Conservation (phyloP, 2,797 vertebrate genomes). For the Tenualosa thibaudeaui region DNA sequence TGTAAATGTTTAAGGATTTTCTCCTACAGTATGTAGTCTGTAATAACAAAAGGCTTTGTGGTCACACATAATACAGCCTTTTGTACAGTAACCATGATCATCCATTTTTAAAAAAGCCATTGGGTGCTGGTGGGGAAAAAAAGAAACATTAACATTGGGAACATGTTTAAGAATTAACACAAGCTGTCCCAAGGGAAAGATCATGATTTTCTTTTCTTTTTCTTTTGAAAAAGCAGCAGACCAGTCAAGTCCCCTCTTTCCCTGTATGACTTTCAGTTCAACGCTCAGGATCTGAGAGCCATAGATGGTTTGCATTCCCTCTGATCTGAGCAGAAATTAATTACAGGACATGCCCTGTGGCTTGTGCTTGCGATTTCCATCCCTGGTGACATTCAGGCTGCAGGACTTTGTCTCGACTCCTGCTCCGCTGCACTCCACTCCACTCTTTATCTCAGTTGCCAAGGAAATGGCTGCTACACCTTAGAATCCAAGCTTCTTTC, state of each 20-base stretch:
- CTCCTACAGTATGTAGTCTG: not conserved
- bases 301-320: not conserved
- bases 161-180: not conserved
- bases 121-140: slow-evolving; percentile 34
- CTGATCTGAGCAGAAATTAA: not conserved
- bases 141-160: slow-evolving; percentile 36
- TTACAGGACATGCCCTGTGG: not conserved
- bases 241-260: not conserved
- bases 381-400: not conserved
- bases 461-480: not conserved
- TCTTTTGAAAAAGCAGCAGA: not conserved
- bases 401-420: not conserved
- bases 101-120: not conserved
- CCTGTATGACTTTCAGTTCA: not conserved
- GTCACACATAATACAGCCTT: not conserved
- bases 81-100: slow-evolving; percentile 5
- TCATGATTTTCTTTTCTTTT: slow-evolving; percentile 40
- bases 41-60: slow-evolving; percentile 7
- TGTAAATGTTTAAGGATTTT: not conserved
- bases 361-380: not conserved
- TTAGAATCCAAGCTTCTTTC: not conserved
- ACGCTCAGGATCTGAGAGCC: not conserved
- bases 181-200: not conserved
- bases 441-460: not conserved
- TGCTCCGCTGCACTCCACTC: not conserved